These are phyloP conservation scores for Ophraella communa DNA, from an alignment of 2,888 invertebrate species.

Conservation along the genomic window DNA sequence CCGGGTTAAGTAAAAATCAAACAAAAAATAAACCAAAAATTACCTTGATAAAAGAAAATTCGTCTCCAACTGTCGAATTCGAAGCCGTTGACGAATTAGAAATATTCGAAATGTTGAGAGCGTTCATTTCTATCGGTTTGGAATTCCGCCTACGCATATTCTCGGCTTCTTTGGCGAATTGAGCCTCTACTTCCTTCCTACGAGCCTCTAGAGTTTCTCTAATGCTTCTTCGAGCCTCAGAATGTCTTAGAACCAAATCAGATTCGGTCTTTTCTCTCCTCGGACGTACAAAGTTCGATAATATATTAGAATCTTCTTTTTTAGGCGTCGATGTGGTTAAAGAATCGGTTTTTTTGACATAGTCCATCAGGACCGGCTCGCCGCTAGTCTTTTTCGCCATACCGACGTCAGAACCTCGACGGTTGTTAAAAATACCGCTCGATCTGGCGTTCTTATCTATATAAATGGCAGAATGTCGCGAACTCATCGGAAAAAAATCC, in stretches of 20 bases:
- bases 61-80: constrained; percentile 54
- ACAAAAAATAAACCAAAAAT: constrained; percentile 44
- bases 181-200: constrained; percentile 59
- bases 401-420: constrained; percentile 65
- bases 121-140: constrained; percentile 58
- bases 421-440: constrained; percentile 74
- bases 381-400: constrained; percentile 65
- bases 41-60: constrained; percentile 60
- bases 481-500: constrained; percentile 79
- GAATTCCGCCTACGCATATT: constrained; percentile 60
- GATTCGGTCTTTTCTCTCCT: constrained; percentile 90
- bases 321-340: constrained; percentile 49
- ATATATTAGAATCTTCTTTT: constrained; percentile 50
- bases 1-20: constrained; percentile 42
- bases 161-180: constrained; percentile 59
- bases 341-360: constrained; percentile 66
- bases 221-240: constrained; percentile 62
- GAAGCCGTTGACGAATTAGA: constrained; percentile 51
- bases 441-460: constrained; percentile 65
- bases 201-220: constrained; percentile 61
- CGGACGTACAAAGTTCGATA: constrained; percentile 65
- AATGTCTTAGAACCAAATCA: constrained; percentile 78
- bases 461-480: constrained; percentile 77
- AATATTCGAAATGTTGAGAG: constrained; percentile 48
- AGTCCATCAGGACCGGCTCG: constrained; percentile 76